Conservation (phyloP, 2,888 invertebrate genomes). For the Latrodectus hesperus region DNA sequence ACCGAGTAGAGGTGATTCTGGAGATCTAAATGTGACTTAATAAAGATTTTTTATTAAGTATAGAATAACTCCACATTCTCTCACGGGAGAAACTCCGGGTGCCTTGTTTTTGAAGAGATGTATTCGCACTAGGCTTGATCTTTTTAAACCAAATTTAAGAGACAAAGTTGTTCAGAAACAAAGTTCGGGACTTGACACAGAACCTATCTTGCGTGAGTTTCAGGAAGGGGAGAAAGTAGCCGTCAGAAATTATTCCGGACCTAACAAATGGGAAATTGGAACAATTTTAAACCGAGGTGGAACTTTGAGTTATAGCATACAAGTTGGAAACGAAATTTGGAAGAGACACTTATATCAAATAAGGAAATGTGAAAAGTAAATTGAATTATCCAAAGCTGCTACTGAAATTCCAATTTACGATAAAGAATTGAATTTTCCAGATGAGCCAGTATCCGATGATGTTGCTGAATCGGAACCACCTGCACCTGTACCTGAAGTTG, state of each 20-base stretch:
- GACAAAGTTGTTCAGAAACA: conserved; percentile 43
- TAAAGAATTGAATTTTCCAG: conserved; percentile 51
- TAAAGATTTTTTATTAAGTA: too few species aligned
- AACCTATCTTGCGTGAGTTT: conserved; percentile 51
- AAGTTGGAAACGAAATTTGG: conserved; percentile 46
- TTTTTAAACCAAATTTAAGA: conserved; percentile 47
- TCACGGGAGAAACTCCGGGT: conserved; percentile 47
- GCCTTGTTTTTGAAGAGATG: conserved; percentile 47
- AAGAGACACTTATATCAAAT: conserved; percentile 51
- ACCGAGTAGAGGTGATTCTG: too few species aligned
- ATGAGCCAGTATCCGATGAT: conserved; percentile 52
- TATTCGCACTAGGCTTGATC: conserved; percentile 41
- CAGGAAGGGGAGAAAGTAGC: conserved; percentile 52
- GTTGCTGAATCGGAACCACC: conserved; percentile 47
- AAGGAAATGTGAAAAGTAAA: conserved; percentile 46
- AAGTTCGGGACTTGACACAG: conserved; percentile 45
- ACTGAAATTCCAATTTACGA: conserved; percentile 52
- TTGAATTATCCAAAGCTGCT: conserved; percentile 49
- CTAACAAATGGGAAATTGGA: conserved; percentile 48
- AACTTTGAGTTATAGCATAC: conserved; percentile 15
- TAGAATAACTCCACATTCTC: conserved; percentile 50
- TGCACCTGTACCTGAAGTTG: conserved; percentile 43
- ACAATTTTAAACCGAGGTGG: conserved; percentile 34
- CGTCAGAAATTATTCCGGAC: conserved; percentile 46
- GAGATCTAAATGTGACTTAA: too few species aligned